Evolutionary conservation across 35 echinoderm and acorn worm genomes (phyloP), one percentile per base, ranked within the genome.

Genomic region (Ptychodera flava): DNA sequence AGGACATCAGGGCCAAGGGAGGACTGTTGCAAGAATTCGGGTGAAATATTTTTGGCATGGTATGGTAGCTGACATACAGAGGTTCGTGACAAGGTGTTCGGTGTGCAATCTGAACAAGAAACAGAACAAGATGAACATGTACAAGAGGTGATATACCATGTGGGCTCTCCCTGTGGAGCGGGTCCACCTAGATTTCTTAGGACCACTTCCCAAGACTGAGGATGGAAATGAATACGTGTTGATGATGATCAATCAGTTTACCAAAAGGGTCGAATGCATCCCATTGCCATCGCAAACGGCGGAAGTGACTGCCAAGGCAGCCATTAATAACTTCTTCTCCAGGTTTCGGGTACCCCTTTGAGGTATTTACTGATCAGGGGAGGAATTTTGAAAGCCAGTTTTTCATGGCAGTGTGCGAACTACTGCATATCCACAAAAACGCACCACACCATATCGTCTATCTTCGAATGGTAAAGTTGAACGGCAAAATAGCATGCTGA

Each of bases 91-190:
- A 16, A 79, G 30, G 16, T 90, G 89, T 37, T 14, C 31, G 12
- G 75, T 38, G 0, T 90, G 89, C 31, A 33, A 38, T 78, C 30
- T 79, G 34, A 37, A 80, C 28, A 87, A 90, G 32, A 85, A 30
- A 31, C 82, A 1, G 14, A 32, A 1, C 82, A 30, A 15, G 29
- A 1, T 36, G 14, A 34, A 6, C 33, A 77, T n/a, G 28, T 81
- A 1, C 32, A 15, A 0, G 34, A 52, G 36, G 36, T 90, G 0
- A 35, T 36, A 0, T 90, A 85, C 83, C 88, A 90, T n/a, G 82
- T 82, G 33, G 88, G 88, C 16, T 85, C 78, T 0, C 90, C 90
- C 28, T n/a, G 87, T 87, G 90, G 88, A 90, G 31, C 38, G 88
- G 16, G 82, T 90, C 1, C 81, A 90, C 33, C 28, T 90, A 0